A percentile compares a stretch with the other conserved stretches of the same genome.
phyloP scores from a whole-genome alignment of 2,888 invertebrate genomes.

The Crioceris asparagi region DNA sequence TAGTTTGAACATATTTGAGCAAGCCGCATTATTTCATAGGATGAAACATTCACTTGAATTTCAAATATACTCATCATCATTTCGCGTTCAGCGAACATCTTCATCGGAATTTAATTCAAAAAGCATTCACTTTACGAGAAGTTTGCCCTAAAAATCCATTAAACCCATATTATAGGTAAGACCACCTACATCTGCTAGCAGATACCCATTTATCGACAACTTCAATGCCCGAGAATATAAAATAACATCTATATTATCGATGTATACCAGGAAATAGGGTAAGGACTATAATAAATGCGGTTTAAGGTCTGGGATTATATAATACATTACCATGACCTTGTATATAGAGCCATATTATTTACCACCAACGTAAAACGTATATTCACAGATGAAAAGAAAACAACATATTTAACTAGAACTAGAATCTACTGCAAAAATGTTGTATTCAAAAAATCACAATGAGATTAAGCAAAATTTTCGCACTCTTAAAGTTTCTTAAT shows the following conservation, averaged over 20 bases:
- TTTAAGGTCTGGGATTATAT: slow-evolving; percentile 6
- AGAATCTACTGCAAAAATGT: slow-evolving; percentile 30
- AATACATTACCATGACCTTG: slow-evolving; percentile 17
- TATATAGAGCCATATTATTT: slow-evolving; percentile 22
- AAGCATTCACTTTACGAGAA: too few relatives aligned
- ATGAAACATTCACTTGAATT: slow-evolving; percentile 37
- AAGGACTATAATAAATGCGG: too few relatives aligned
- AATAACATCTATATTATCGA: too few relatives aligned
- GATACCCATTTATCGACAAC: too few relatives aligned
- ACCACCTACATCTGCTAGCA: background rate
- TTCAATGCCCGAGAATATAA: too few relatives aligned
- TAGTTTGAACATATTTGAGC: background rate
- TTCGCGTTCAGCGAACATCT: too few relatives aligned
- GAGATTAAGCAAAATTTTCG: slow-evolving; percentile 34
- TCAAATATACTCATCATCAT: slow-evolving; percentile 37
- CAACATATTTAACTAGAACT: slow-evolving; percentile 26
- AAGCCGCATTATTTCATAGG: slow-evolving; percentile 15
- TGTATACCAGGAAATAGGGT: too few relatives aligned
- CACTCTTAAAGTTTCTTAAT: slow-evolving; percentile 31
- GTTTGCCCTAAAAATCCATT: background rate
- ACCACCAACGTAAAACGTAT: slow-evolving; percentile 19
- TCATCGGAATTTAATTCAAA: too few relatives aligned
- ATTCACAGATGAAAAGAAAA: slow-evolving; percentile 18
- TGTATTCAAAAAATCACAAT: slow-evolving; percentile 37
- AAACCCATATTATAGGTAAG: background rate